Percentiles rank a stretch among this genome's conserved stretches.
phyloP scores from a whole-genome alignment of 2,888 invertebrate genomes.

The Campaea margaritaria region DNA sequence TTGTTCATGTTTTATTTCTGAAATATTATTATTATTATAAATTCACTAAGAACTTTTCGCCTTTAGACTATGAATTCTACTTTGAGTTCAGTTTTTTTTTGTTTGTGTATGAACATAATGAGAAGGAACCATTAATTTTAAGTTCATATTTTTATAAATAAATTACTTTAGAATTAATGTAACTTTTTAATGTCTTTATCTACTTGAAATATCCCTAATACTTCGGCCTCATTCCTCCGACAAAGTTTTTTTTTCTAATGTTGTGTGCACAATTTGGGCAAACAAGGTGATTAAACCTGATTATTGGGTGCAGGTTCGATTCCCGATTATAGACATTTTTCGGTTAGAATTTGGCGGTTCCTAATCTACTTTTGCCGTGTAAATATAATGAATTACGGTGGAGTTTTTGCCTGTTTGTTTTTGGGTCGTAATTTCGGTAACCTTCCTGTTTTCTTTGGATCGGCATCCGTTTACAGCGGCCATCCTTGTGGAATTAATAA shows the following conservation, averaged over 20 bases:
- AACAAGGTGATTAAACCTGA: conserved; percentile 76
- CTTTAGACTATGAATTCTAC: too few relatives aligned
- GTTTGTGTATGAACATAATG: too few relatives aligned
- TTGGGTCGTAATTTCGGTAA: conserved; percentile 34
- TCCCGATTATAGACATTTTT: conserved; percentile 79
- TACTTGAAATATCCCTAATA: too few relatives aligned
- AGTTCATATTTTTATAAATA: too few relatives aligned
- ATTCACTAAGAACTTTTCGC: too few relatives aligned
- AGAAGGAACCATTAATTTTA: too few relatives aligned
- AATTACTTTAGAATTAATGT: too few relatives aligned
- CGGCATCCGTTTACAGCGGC: background rate
- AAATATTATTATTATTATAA: too few relatives aligned
- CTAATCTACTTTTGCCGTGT: conserved; percentile 66
- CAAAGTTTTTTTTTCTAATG: conserved; percentile 47
- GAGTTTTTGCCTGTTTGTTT: conserved; percentile 62
- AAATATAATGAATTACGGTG: conserved; percentile 72
- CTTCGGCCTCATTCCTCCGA: background rate
- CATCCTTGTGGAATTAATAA: background rate
- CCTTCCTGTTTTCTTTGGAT: conserved; percentile 12
- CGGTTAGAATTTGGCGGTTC: conserved; percentile 67
- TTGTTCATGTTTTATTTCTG: too few relatives aligned
- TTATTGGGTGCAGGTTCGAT: conserved; percentile 74
- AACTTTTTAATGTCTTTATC: too few relatives aligned
- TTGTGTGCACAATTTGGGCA: conserved; percentile 58
- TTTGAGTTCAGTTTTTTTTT: too few relatives aligned